These are phyloP conservation scores for Clarias magur DNA, from an alignment of 2,113 vertebrate genomes.

Conservation along the genomic window DNA sequence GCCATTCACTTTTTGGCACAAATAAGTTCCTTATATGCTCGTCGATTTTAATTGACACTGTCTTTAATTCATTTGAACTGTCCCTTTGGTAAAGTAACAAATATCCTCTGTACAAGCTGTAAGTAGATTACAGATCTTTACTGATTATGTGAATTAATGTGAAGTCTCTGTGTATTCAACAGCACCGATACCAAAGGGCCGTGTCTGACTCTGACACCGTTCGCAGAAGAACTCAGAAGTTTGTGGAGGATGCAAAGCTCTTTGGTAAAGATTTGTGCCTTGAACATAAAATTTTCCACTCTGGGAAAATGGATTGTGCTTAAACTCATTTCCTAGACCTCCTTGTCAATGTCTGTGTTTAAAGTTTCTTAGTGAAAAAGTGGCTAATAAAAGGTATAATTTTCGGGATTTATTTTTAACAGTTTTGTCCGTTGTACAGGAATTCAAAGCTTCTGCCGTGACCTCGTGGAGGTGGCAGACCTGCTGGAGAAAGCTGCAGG, in stretches of 20 bases:
- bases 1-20: too few relatives aligned
- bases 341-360: neutral
- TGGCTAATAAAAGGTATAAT: neutral
- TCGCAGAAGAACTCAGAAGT: slow-evolving; percentile 81
- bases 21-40: too few relatives aligned
- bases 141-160: neutral
- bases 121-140: neutral
- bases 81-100: neutral
- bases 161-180: slow-evolving; percentile 30
- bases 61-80: too few relatives aligned
- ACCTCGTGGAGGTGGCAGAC: slow-evolving; percentile 85
- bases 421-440: slow-evolving; percentile 60
- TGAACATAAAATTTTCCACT: neutral
- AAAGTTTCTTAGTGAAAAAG: neutral
- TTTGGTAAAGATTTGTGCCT: slow-evolving; percentile 73
- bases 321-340: neutral
- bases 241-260: slow-evolving; percentile 85
- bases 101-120: neutral
- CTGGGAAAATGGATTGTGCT: too few relatives aligned
- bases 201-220: slow-evolving; percentile 79
- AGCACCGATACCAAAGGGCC: slow-evolving; percentile 79
- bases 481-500: slow-evolving; percentile 75
- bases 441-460: slow-evolving; percentile 86
- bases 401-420: neutral
- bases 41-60: too few relatives aligned